These are phyloP conservation scores for Hephaestus fuliginosus DNA, from an alignment of 2,797 vertebrate species.

Conservation along the genomic window DNA sequence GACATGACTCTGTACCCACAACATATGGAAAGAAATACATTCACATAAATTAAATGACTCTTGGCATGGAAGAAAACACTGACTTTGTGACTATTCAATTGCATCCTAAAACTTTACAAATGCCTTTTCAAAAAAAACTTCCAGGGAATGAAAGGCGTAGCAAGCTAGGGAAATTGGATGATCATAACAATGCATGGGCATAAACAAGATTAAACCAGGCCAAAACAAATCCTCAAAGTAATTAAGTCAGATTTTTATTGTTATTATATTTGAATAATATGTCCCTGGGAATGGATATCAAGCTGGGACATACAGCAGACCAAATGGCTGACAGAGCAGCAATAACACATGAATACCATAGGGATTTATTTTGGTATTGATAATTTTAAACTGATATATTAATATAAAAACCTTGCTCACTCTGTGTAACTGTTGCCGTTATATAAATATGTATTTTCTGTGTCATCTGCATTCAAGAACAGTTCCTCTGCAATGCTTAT, in stretches of 20 bases:
- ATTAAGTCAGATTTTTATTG: slow-evolving; percentile 18
- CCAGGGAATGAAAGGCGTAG: background rate
- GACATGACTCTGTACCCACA: background rate
- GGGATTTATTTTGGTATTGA: background rate
- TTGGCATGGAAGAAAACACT: background rate
- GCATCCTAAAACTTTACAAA: background rate
- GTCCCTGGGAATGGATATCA: background rate
- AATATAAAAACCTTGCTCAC: background rate
- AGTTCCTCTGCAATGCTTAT: no score
- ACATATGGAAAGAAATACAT: background rate
- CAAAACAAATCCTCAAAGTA: slow-evolving; percentile 10
- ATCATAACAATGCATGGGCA: background rate
- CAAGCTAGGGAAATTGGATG: background rate
- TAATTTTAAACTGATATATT: background rate
- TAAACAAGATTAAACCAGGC: slow-evolving; percentile 22
- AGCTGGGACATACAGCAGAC: background rate
- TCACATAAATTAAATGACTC: background rate
- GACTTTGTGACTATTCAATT: background rate
- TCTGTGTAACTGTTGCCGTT: no score
- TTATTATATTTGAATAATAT: slow-evolving; percentile 37
- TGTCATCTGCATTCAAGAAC: no score
- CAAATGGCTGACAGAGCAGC: background rate
- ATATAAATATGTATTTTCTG: no score
- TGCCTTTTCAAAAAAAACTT: background rate
- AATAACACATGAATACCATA: background rate